Evolutionary conservation across 92 coral and sea anemone species (phyloP).

Genomic region (Desmophyllum pertusum): DNA sequence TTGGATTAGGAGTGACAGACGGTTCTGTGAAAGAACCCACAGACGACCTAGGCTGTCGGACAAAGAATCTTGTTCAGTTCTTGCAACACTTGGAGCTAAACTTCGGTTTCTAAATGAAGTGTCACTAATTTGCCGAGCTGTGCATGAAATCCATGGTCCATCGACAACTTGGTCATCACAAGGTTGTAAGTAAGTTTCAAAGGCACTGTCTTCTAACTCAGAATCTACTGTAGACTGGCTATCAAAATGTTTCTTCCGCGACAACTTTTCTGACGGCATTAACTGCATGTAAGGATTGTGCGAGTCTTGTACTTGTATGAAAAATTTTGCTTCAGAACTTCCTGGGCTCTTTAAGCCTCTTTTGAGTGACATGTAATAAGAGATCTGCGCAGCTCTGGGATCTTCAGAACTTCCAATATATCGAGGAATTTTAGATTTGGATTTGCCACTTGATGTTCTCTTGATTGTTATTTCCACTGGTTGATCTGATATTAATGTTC

Average conservation of each 20-base stretch:
- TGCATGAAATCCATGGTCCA: slow-evolving; percentile 34
- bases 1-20: slow-evolving; percentile 50
- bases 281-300: slow-evolving; percentile 83
- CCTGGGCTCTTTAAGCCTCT: slow-evolving; percentile 55
- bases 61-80: slow-evolving; percentile 25
- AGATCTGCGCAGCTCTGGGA: slow-evolving; percentile 66
- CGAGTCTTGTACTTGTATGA: slow-evolving; percentile 74
- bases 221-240: slow-evolving; percentile 78
- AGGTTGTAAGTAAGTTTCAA: slow-evolving; percentile 57
- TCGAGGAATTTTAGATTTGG: slow-evolving; percentile 90
- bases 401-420: slow-evolving; percentile 67
- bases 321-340: slow-evolving; percentile 76
- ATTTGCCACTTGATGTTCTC: slow-evolving; percentile 89
- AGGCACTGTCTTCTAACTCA: slow-evolving; percentile 50
- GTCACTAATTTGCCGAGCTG: slow-evolving; percentile 41
- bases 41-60: slow-evolving; percentile 40
- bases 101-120: slow-evolving; percentile 43
- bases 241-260: slow-evolving; percentile 42
- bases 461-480: slow-evolving; percentile 67
- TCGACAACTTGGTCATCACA: slow-evolving; percentile 16
- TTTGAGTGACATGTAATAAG: slow-evolving; percentile 88
- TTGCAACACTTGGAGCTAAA: slow-evolving; percentile 53
- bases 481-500: slow-evolving; percentile 8
- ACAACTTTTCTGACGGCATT: slow-evolving; percentile 25
- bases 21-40: slow-evolving; percentile 49